phyloP scores from a whole-genome alignment of 2,113 vertebrate species.

The Lagopus leucura region DNA sequence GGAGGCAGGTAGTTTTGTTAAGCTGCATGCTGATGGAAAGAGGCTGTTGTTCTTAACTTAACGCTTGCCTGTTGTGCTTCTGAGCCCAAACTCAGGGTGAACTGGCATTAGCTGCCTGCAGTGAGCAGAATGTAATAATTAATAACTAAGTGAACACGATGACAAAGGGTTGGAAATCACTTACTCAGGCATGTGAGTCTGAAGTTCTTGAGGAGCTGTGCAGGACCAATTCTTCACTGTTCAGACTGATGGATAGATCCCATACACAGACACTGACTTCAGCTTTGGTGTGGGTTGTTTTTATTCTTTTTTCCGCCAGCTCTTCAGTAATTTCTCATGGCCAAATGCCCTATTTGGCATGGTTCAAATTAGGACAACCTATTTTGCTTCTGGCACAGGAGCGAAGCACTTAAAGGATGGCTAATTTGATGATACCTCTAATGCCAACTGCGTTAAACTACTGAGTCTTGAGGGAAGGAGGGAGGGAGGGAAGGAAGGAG shows the following conservation, averaged over 20 bases:
- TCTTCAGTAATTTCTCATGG: slow-evolving; percentile 25
- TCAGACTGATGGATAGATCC: neutral
- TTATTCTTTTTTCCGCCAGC: neutral
- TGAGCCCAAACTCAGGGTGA: neutral
- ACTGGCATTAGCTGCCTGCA: neutral
- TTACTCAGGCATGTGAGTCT: neutral
- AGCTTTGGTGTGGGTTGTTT: neutral
- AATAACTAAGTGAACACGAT: neutral
- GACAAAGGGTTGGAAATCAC: neutral
- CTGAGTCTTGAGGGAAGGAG: neutral
- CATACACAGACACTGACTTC: neutral
- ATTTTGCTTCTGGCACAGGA: neutral
- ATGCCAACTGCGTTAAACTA: neutral
- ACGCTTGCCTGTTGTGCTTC: neutral
- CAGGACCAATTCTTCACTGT: neutral
- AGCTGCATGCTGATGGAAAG: neutral
- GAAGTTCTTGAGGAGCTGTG: neutral
- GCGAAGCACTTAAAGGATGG: neutral
- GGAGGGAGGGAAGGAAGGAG: neutral
- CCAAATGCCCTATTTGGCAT: slow-evolving; percentile 17
- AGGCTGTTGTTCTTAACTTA: neutral
- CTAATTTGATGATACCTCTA: neutral
- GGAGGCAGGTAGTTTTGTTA: neutral
- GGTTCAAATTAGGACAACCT: slow-evolving; percentile 9
- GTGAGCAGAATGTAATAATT: neutral